Base-by-base conservation (phyloP, 1,140 invertebrate species). In the Drosophila teissieri region DNA sequence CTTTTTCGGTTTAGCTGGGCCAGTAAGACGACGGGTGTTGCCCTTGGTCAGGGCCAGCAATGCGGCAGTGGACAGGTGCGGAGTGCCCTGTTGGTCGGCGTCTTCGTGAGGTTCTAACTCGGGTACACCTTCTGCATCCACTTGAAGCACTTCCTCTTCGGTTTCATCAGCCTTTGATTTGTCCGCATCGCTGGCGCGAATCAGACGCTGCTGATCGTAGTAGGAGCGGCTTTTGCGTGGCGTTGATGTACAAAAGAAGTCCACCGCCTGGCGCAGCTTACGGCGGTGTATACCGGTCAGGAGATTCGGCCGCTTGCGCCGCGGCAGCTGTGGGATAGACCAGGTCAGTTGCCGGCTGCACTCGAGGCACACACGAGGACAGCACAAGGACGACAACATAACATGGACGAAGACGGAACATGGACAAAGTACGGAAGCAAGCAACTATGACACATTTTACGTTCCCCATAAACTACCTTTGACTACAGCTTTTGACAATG, bases 171-270 rank as follows among this genome's bases (percentile, higher is more conserved):
- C 36, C 12, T 15, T 19, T 4, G 53, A 53, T 34, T 27, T 11
- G 2, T 37, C 14, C 49, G 48, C 37, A 51, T 77, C 61, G 7
- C 51, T 52, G 17, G 31, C 31, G 5, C 37, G 31, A 5, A 73
- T 73, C 56, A 79, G 36, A 52, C 75, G 69, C 24, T 73, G 73
- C 34, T 80, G 77, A 75, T 91, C 78, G 37, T 76, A 90, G 67
- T 84, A 74, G 22, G 70, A 65, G 54, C 63, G 73, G 22, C 78
- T 90, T 54, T 88, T 90, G 12, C 89, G 80, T 4, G 89, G 89
- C 34, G 89, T 91, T 6, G 89, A 91, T 4, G 86, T 84, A 44
- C 80, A 84, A 34, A 88, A 72, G 4, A 15, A 36, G n/a, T 31
- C 61, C 4, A 40, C 31, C 39, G 37, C 12, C 39, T 74, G 58